Percentiles rank a stretch among this genome's conserved stretches.
phyloP scores from a whole-genome alignment of 2,888 invertebrate genomes.

The Orthosia cruda region DNA sequence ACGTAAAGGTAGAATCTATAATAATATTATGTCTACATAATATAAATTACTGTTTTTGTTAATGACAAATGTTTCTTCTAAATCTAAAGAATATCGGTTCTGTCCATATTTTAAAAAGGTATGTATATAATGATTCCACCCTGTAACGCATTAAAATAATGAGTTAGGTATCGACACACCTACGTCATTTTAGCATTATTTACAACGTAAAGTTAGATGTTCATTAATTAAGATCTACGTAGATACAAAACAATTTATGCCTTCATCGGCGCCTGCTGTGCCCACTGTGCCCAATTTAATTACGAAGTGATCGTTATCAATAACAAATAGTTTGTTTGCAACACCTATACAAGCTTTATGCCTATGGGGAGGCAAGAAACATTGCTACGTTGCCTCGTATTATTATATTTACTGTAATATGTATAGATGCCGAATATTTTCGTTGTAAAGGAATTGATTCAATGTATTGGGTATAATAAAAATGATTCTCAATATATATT shows the following conservation, averaged over 20 bases:
- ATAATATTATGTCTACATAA: too few species aligned
- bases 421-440: background rate
- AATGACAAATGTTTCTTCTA: too few species aligned
- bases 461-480: background rate
- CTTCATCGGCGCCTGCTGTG: constrained; percentile 65
- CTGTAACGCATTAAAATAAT: background rate
- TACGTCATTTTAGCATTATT: constrained; percentile 53
- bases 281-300: constrained; percentile 69
- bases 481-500: too few species aligned
- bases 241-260: constrained; percentile 71
- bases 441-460: background rate
- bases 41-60: too few species aligned
- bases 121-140: background rate
- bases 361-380: constrained; percentile 10
- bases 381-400: background rate
- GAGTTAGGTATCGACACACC: constrained; percentile 7
- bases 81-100: too few species aligned
- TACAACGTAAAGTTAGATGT: constrained; percentile 55
- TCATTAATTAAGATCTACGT: constrained; percentile 71
- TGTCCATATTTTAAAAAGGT: too few species aligned
- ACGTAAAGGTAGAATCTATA: too few species aligned
- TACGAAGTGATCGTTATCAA: constrained; percentile 67
- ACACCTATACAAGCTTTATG: constrained; percentile 46
- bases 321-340: constrained; percentile 69
- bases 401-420: too few species aligned